These are phyloP conservation scores for Aricia artaxerxes DNA, from an alignment of 2,888 invertebrate genomes.

Conservation along the genomic window DNA sequence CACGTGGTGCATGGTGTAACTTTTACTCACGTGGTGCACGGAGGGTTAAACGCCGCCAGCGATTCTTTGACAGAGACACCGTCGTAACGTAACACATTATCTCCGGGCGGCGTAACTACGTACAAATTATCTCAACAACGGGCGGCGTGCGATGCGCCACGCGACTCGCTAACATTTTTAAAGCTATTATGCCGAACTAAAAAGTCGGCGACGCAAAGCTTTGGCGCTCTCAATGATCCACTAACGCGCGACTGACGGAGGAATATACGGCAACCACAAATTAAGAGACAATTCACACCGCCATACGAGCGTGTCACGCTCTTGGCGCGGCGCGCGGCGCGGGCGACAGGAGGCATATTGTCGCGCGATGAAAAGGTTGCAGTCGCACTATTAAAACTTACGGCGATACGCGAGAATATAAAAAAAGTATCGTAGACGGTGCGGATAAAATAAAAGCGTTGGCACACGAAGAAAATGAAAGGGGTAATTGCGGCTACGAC, in stretches of 20 bases:
- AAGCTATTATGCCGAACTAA: conserved; percentile 50
- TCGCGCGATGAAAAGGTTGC: conserved; percentile 55
- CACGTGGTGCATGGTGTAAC: no score
- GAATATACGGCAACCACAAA: conserved; percentile 54
- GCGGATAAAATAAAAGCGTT: conserved; percentile 67
- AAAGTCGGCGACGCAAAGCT: conserved; percentile 58
- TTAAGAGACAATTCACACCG: conserved; percentile 60
- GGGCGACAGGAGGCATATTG: conserved; percentile 45
- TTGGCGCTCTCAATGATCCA: conserved; percentile 60
- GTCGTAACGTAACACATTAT: conserved; percentile 45
- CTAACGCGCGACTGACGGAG: conserved; percentile 50
- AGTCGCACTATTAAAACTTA: conserved; percentile 64
- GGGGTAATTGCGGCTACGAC: conserved; percentile 69
- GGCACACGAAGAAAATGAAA: conserved; percentile 61
- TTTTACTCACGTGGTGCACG: no score
- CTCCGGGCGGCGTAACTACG: conserved; percentile 43
- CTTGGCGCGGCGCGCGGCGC: conserved; percentile 38
- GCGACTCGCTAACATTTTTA: conserved; percentile 59
- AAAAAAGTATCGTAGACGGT: conserved; percentile 57
- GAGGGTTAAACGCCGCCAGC: conserved; percentile 37
- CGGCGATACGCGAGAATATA: conserved; percentile 54
- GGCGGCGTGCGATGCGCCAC: conserved; percentile 43
- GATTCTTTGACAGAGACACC: conserved; percentile 43
- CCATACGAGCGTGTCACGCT: conserved; percentile 52
- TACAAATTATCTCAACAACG: conserved; percentile 47